Conservation (phyloP, 2,888 invertebrate genomes). For the Adelognathus sp. region DNA sequence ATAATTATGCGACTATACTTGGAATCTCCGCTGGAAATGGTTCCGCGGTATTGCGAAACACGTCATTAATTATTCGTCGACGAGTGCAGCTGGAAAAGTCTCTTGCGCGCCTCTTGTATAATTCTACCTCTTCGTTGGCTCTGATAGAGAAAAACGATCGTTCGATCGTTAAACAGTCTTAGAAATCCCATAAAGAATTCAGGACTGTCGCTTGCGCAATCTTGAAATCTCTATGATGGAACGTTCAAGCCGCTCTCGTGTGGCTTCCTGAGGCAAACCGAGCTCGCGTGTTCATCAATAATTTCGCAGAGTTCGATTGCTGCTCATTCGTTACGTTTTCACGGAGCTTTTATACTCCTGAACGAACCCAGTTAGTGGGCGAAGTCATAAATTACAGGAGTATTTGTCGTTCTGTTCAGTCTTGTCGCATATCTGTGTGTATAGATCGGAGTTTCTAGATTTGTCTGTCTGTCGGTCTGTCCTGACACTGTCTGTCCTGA, state of each 20-base stretch:
- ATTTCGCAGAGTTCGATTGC: conserved; percentile 43
- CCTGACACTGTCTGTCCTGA: too few species aligned
- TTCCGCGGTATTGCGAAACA: conserved; percentile 6
- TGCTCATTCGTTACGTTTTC: background rate
- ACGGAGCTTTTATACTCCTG: background rate
- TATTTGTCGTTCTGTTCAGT: background rate
- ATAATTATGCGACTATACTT: conserved; percentile 41
- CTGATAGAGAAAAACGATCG: conserved; percentile 2
- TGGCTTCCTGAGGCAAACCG: background rate
- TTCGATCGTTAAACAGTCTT: conserved; percentile 26
- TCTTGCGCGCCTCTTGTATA: background rate
- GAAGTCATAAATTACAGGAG: background rate
- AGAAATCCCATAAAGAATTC: conserved; percentile 46
- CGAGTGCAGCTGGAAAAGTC: background rate
- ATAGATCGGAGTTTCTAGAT: too few species aligned
- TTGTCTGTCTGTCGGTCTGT: too few species aligned
- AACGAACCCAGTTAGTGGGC: background rate
- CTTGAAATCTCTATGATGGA: conserved; percentile 37
- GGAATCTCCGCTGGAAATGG: background rate
- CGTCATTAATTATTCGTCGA: conserved; percentile 32
- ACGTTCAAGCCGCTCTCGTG: background rate
- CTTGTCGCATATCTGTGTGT: background rate
- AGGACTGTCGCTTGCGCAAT: conserved; percentile 17
- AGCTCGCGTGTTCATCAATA: conserved; percentile 37
- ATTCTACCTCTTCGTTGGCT: background rate